Evolutionary conservation across 2,797 vertebrate genomes (phyloP), one percentile per base, ranked within the genome.

Genomic region (Pyrocephalus nanus): DNA sequence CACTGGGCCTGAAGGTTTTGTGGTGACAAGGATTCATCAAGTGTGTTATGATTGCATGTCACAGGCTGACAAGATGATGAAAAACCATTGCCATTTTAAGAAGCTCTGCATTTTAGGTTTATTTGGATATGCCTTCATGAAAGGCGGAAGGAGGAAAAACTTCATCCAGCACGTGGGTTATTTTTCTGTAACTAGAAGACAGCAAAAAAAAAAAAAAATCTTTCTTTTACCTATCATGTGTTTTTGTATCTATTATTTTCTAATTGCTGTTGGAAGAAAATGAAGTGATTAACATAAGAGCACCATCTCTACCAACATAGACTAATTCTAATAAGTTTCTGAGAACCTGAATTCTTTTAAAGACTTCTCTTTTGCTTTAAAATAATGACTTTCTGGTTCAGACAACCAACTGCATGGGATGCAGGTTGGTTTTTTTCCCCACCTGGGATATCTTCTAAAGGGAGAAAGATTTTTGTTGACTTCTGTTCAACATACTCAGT

Each of bases 61-160:
- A 75, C 62, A 73, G 36, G 36, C 15, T 85, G 67, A 51, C 71
- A 92, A 64, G 80, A 62, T 51, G 71, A 93, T 70, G 22, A 70
- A 89, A 90, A 91, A 45, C 55, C 30, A 55, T 73, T 21, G 40
- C 32, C 32, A 53, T 91, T 92, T 92, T 60, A 70, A 94, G 32
- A 85, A 34, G 51, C 1, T 85, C 53, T 62, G 21, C 51, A 48
- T 58, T 92, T 85, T 19, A 79, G 8, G 15, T 48, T 79, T 71
- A 43, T 83, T 82, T 74, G 55, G 57, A 70, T 57, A 53, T 0
- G 1, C 11, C 38, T 67, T 67, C 55, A 13, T 6, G 13, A 87
- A 89, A 89, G 50, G 8, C 48, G 50, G 32, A 89, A 73, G 43
- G 36, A 78, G 2, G 3, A 67, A 93, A 82, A 67, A 12, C 30